A percentile compares a stretch with the other conserved stretches of the same genome.
Evolutionary conservation across 1,140 invertebrate species (phyloP).

Genomic region (Drosophila cardini): DNA sequence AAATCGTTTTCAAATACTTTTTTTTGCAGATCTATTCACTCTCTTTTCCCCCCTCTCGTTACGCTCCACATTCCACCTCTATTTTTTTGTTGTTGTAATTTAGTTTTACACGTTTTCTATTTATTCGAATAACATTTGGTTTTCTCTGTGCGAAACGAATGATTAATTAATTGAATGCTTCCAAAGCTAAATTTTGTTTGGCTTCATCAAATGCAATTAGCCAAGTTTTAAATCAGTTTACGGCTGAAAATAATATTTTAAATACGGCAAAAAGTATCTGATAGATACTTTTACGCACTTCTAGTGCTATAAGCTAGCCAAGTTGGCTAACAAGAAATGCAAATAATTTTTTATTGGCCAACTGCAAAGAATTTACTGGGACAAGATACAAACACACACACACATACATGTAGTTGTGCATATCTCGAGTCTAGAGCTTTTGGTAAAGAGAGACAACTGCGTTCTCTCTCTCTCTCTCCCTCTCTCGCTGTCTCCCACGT

Average conservation of each 20-base stretch:
- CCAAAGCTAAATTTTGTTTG: slow-evolving; percentile 43
- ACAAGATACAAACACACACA: slow-evolving; percentile 22
- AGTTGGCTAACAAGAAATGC: slow-evolving; percentile 45
- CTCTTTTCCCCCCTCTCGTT: too few species aligned
- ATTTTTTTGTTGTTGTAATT: slow-evolving; percentile 24
- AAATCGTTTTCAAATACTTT: background rate
- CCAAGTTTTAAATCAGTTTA: slow-evolving; percentile 42
- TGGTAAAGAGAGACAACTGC: slow-evolving; percentile 2
- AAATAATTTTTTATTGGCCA: slow-evolving; percentile 42
- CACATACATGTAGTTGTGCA: slow-evolving; percentile 8
- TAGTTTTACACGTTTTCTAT: slow-evolving; percentile 52
- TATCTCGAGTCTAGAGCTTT: slow-evolving; percentile 33
- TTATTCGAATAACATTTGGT: slow-evolving; percentile 52
- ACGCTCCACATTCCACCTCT: slow-evolving; percentile 14
- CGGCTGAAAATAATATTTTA: slow-evolving; percentile 1
- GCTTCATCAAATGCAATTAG: slow-evolving; percentile 56
- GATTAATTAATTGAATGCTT: background rate
- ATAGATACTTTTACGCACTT: background rate
- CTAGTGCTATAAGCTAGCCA: slow-evolving; percentile 15
- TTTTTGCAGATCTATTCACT: slow-evolving; percentile 1
- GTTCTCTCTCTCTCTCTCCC: background rate
- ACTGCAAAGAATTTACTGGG: slow-evolving; percentile 52
- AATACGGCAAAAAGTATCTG: background rate
- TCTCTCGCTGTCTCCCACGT: background rate
- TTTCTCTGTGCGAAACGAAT: slow-evolving; percentile 28